Percentiles rank a stretch among this genome's conserved stretches.
Evolutionary conservation across 2,888 invertebrate genomes (phyloP).

Genomic region (Ophion ventricosus): DNA sequence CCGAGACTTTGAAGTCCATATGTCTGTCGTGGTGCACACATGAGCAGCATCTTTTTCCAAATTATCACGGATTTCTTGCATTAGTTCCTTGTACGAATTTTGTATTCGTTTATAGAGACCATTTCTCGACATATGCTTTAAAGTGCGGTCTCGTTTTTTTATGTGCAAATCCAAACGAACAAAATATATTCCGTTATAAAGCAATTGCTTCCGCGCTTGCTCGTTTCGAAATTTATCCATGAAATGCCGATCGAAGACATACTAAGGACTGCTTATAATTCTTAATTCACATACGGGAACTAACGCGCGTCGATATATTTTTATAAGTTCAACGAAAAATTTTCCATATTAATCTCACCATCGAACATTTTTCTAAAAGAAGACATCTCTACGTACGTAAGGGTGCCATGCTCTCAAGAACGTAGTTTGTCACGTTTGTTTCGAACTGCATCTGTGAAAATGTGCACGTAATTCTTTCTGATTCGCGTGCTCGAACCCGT

Average conservation of each 20-base stretch:
- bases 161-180: background rate
- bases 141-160: background rate
- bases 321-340: no score
- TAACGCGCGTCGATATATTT: background rate
- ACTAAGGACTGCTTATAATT: background rate
- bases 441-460: conserved; percentile 16
- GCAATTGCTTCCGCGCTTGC: background rate
- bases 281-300: background rate
- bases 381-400: conserved; percentile 20
- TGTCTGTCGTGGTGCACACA: conserved; percentile 54
- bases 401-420: conserved; percentile 16
- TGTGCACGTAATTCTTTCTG: no score
- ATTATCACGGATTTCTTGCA: conserved; percentile 8
- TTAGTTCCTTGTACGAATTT: conserved; percentile 7
- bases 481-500: no score
- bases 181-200: background rate
- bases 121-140: conserved; percentile 29
- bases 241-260: no score
- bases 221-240: background rate
- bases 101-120: background rate
- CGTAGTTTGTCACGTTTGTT: conserved; percentile 12
- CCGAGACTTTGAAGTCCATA: conserved; percentile 48
- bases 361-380: conserved; percentile 13
- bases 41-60: conserved; percentile 24
- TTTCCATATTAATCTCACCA: conserved; percentile 2